Percentiles rank a stretch among this genome's conserved stretches.
These are phyloP conservation scores for Dryobotodes eremita DNA, from an alignment of 2,888 invertebrate species.

Conservation along the genomic window DNA sequence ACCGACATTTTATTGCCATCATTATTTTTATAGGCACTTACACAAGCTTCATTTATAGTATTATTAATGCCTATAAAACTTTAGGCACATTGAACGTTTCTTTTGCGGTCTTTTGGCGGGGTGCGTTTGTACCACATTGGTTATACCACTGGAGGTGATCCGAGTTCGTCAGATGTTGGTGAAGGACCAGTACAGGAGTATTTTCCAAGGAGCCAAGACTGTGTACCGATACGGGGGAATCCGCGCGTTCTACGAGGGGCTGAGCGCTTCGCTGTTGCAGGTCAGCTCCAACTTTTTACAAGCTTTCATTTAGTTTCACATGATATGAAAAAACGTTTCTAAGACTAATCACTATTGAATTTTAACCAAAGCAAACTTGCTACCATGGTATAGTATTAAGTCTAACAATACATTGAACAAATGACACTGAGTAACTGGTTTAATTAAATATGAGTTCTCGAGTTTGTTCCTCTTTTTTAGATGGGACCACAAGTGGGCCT, in stretches of 20 bases:
- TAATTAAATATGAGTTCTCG: not conserved
- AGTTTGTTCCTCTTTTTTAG: conserved; percentile 69
- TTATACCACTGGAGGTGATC: conserved; percentile 84
- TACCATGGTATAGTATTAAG: too few species aligned
- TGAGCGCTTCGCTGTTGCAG: conserved; percentile 81
- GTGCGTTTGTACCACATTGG: conserved; percentile 75
- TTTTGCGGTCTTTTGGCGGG: conserved; percentile 81
- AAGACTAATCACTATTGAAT: not conserved
- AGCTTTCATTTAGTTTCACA: not conserved
- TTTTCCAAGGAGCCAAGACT: conserved; percentile 76
- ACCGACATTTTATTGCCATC: not conserved
- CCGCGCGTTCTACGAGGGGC: conserved; percentile 83
- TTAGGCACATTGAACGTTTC: conserved; percentile 63
- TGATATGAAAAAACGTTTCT: not conserved
- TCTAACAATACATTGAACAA: too few species aligned
- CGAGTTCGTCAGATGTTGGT: conserved; percentile 84
- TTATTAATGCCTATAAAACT: not conserved
- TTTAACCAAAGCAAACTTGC: not conserved
- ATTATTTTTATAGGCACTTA: conserved; percentile 1
- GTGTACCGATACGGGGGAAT: conserved; percentile 83
- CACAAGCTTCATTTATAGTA: not conserved
- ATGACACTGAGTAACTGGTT: too few species aligned
- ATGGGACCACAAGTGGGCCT: conserved; percentile 85
- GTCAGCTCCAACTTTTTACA: conserved; percentile 61
- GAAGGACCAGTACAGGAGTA: conserved; percentile 80